Conservation (phyloP, 2,797 vertebrate species). For the Valencia hispanica region DNA sequence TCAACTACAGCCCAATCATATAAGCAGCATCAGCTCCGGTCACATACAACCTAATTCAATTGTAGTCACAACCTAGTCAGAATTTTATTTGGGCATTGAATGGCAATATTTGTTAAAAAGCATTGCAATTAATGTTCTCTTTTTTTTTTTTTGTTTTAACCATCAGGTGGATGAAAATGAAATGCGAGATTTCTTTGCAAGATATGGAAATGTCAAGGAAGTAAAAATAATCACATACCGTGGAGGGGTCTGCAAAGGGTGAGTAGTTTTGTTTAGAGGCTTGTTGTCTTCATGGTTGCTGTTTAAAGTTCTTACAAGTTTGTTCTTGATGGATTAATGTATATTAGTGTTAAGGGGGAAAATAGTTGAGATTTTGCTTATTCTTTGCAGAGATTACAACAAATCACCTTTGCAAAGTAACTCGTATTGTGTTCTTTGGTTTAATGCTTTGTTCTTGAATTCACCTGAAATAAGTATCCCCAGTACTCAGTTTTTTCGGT, state of each 20-base stretch:
- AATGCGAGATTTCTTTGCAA: constrained; percentile 88
- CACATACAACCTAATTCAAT: neutral
- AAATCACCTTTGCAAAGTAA: neutral
- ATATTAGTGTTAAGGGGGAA: neutral
- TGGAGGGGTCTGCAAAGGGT: constrained; percentile 95
- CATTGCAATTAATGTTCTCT: constrained; percentile 4
- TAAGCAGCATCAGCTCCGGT: neutral
- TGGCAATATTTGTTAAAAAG: no score
- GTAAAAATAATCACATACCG: constrained; percentile 96
- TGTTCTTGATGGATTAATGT: neutral
- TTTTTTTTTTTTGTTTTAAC: constrained; percentile 11
- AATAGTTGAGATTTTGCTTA: neutral
- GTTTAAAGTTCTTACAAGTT: neutral
- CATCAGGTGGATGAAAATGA: constrained; percentile 90
- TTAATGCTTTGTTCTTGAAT: neutral
- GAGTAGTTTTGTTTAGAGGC: constrained; percentile 51
- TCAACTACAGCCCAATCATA: neutral
- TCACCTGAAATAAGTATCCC: neutral
- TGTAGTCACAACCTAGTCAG: neutral
- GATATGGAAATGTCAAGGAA: constrained; percentile 90
- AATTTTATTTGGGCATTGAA: no score
- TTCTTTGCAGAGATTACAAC: neutral
- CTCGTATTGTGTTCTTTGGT: neutral
- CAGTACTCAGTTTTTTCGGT: no score
- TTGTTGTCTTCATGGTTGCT: neutral